Evolutionary conservation across 2,113 vertebrate genomes (phyloP).

Genomic region (Cichladusa arquata): DNA sequence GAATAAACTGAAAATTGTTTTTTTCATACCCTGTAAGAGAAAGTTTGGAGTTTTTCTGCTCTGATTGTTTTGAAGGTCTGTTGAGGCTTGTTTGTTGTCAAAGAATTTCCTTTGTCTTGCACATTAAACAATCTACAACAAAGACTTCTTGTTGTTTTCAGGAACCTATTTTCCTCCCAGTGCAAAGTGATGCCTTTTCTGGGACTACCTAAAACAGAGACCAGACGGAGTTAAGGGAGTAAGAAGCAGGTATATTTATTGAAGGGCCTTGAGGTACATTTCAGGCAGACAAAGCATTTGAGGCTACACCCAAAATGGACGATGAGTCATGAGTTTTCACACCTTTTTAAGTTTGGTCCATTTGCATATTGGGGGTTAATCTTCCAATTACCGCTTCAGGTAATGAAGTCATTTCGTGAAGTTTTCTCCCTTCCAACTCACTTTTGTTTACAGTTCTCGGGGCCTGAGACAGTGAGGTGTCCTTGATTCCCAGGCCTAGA

Average conservation of each 20-base stretch:
- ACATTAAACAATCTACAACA: neutral
- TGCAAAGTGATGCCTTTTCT: neutral
- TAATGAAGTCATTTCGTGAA: neutral
- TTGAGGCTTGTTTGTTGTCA: neutral
- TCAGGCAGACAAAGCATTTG: neutral
- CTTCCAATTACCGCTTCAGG: neutral
- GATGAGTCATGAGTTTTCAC: fast-evolving
- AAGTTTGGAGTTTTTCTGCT: neutral
- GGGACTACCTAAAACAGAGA: neutral
- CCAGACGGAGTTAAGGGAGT: neutral
- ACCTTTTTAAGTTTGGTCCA: neutral
- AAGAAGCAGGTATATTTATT: neutral
- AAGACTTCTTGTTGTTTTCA: neutral
- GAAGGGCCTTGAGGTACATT: neutral
- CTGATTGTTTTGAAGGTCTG: neutral
- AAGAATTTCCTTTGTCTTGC: neutral
- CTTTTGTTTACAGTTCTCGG: fast-evolving
- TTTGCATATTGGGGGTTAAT: neutral
- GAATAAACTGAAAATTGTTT: neutral
- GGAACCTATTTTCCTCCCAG: neutral
- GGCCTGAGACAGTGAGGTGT: neutral
- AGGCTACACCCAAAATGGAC: neutral
- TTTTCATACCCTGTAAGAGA: neutral
- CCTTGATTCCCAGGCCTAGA: neutral
- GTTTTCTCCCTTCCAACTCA: neutral